Evolutionary conservation across 2,888 invertebrate species (phyloP).

Genomic region (Nephrocerus scutellatus): DNA sequence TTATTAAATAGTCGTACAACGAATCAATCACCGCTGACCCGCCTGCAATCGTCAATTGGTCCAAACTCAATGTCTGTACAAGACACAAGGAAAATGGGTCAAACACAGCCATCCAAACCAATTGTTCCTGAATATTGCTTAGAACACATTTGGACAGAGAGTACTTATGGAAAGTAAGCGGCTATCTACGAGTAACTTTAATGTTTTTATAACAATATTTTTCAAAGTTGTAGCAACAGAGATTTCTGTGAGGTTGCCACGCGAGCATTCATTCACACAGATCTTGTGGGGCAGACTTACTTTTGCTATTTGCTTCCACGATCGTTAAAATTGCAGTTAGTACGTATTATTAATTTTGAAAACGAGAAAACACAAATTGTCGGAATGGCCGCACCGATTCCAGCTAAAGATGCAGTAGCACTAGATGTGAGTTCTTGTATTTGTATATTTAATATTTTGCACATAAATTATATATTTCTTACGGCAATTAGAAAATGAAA

Average conservation of each 20-base stretch:
- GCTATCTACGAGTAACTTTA: neutral
- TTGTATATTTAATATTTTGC: neutral
- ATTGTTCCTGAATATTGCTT: slow-evolving; percentile 79
- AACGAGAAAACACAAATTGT: slow-evolving; percentile 63
- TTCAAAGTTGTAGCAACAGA: slow-evolving; percentile 37
- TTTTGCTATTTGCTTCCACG: slow-evolving; percentile 67
- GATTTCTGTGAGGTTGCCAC: slow-evolving; percentile 55
- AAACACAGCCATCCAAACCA: slow-evolving; percentile 57
- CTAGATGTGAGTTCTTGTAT: slow-evolving; percentile 56
- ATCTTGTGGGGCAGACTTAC: slow-evolving; percentile 77
- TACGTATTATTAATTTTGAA: slow-evolving; percentile 58
- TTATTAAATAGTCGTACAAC: slow-evolving; percentile 35
- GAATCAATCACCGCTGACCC: slow-evolving; percentile 38
- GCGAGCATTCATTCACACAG: slow-evolving; percentile 77
- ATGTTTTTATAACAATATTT: neutral
- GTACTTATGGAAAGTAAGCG: slow-evolving; percentile 48
- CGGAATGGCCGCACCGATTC: slow-evolving; percentile 62
- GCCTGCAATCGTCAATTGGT: slow-evolving; percentile 41
- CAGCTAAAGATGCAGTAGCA: slow-evolving; percentile 78
- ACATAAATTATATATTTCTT: slow-evolving; percentile 1
- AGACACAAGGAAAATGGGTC: slow-evolving; percentile 49
- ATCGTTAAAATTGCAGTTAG: slow-evolving; percentile 42
- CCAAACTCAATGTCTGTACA: slow-evolving; percentile 41
- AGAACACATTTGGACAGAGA: slow-evolving; percentile 86
- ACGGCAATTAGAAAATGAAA: slow-evolving; percentile 54